Percentiles rank a stretch among this genome's conserved stretches.
Conservation (phyloP, 64 coral and sea anemone genomes). For the Cladopsammia gracilis region DNA sequence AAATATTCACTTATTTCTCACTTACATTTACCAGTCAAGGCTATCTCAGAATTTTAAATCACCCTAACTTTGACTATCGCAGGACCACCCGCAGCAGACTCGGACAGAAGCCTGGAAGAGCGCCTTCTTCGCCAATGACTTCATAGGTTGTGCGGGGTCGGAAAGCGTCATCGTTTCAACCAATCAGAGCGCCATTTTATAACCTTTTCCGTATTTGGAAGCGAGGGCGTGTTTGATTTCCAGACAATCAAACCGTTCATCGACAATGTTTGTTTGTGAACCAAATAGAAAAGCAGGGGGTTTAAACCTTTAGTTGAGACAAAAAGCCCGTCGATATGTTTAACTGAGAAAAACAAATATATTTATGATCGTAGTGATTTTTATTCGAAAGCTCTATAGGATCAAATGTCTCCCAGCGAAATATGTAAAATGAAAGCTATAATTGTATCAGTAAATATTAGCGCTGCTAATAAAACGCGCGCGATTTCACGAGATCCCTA, state of each 20-base stretch:
- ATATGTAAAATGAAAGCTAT: not conserved
- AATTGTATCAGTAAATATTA: not conserved
- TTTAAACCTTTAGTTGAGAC: not conserved
- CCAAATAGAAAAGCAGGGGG: not conserved
- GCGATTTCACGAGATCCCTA: not conserved
- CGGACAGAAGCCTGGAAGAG: conserved; percentile 34
- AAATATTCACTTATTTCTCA: conserved; percentile 37
- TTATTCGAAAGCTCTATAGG: not conserved
- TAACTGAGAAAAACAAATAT: not conserved
- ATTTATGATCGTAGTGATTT: not conserved
- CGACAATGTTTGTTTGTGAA: conserved; percentile 5
- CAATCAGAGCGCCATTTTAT: conserved; percentile 17
- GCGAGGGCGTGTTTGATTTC: not conserved
- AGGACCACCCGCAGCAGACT: conserved; percentile 47
- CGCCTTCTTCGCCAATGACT: conserved; percentile 64
- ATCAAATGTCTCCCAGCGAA: not conserved
- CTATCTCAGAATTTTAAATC: conserved; percentile 81
- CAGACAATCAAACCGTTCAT: conserved; percentile 5
- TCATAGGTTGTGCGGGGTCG: conserved; percentile 54
- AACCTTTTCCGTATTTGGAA: conserved; percentile 53
- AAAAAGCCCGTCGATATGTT: not conserved
- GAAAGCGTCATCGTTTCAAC: conserved; percentile 15
- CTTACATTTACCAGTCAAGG: conserved; percentile 63
- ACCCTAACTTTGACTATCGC: conserved; percentile 29
- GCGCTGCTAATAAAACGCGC: not conserved